phyloP scores from a whole-genome alignment of 1,140 invertebrate species.

The Telenomus remus region DNA sequence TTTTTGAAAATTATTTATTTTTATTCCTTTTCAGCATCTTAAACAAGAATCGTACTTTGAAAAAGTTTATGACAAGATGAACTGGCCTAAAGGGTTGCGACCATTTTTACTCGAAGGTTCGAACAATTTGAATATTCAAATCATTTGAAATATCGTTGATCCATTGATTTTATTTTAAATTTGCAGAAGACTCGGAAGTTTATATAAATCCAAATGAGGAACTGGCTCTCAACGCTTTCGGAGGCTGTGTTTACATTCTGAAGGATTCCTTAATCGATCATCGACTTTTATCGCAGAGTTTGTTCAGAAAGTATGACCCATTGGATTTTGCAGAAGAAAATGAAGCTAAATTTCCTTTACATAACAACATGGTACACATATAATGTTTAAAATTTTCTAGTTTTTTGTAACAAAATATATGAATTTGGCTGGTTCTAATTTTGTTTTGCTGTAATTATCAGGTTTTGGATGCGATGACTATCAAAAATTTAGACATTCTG shows the following conservation, averaged over 20 bases:
- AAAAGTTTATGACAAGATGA: conserved; percentile 68
- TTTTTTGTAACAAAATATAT: too few relatives aligned
- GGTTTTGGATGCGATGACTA: conserved; percentile 93
- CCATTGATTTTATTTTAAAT: too few relatives aligned
- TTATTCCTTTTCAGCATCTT: conserved; percentile 65
- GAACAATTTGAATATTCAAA: conserved; percentile 42
- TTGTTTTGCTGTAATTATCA: conserved; percentile 26
- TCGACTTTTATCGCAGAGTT: conserved; percentile 89
- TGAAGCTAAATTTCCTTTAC: conserved; percentile 37
- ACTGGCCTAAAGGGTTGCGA: conserved; percentile 84
- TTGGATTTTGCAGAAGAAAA: conserved; percentile 77
- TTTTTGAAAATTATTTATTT: too few relatives aligned
- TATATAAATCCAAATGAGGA: conserved; percentile 81
- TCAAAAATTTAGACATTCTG: conserved; percentile 92
- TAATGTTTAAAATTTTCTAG: too few relatives aligned
- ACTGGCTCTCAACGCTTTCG: conserved; percentile 86
- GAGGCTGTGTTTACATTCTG: conserved; percentile 90
- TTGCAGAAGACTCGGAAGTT: conserved; percentile 60
- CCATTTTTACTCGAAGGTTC: conserved; percentile 82
- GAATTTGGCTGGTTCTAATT: too few relatives aligned
- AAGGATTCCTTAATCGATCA: conserved; percentile 90
- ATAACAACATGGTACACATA: conserved; percentile 68
- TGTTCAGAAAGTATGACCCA: conserved; percentile 89
- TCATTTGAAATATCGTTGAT: too few relatives aligned
- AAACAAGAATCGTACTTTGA: conserved; percentile 87